Percentiles rank a stretch among this genome's conserved stretches.
These are phyloP conservation scores for Aphidoletes aphidimyza DNA, from an alignment of 2,888 invertebrate genomes.

Conservation along the genomic window DNA sequence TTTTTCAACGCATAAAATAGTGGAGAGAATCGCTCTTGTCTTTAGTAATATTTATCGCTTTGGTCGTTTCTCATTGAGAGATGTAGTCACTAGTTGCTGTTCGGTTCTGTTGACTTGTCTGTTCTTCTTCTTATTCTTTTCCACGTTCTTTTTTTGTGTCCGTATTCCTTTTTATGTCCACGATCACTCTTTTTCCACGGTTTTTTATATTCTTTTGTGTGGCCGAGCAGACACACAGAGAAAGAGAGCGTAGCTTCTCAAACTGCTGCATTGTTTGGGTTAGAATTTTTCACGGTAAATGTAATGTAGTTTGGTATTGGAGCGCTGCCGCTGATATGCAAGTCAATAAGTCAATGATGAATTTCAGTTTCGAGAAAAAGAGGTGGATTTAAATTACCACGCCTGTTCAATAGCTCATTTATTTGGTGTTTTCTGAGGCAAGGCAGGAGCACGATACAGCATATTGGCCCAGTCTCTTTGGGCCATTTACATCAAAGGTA, in stretches of 20 bases:
- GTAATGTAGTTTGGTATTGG: not conserved
- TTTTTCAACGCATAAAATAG: conserved; percentile 52
- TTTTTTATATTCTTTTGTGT: not conserved
- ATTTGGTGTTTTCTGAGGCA: not conserved
- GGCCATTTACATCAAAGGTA: too few relatives aligned
- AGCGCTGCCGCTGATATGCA: conserved; percentile 28
- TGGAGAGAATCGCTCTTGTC: conserved; percentile 48
- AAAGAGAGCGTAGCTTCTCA: too few relatives aligned
- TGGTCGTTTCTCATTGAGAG: conserved; percentile 28
- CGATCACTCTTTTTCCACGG: not conserved
- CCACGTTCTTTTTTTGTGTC: not conserved
- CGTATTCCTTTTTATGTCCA: not conserved
- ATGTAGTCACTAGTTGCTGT: not conserved
- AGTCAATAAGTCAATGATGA: conserved; percentile 39
- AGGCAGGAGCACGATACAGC: too few relatives aligned
- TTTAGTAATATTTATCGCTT: conserved; percentile 49
- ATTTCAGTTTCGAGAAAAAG: conserved; percentile 48
- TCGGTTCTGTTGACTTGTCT: not conserved
- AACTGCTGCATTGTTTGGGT: conserved; percentile 15
- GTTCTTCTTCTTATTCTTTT: not conserved
- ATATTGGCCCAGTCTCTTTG: too few relatives aligned
- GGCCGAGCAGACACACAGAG: too few relatives aligned
- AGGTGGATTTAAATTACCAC: conserved; percentile 42
- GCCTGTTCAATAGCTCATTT: conserved; percentile 5
- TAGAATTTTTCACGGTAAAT: conserved; percentile 20